phyloP scores from a whole-genome alignment of 2,888 invertebrate species.

The Dicyrtomina minuta region DNA sequence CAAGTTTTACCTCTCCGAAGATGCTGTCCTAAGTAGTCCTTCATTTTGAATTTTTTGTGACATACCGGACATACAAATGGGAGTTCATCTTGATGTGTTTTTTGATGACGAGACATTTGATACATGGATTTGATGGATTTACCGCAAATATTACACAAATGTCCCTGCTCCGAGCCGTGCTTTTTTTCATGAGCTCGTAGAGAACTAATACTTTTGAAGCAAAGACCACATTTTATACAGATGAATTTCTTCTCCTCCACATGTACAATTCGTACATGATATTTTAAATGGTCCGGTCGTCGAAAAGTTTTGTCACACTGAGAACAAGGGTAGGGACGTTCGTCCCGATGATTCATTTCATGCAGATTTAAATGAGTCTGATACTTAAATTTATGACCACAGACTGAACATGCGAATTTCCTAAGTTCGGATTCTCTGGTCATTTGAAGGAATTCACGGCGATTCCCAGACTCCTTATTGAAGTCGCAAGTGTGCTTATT shows the following conservation, averaged over 20 bases:
- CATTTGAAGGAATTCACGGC: constrained; percentile 16
- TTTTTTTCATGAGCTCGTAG: constrained; percentile 20
- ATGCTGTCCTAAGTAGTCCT: constrained; percentile 23
- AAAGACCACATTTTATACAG: constrained; percentile 15
- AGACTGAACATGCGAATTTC: constrained; percentile 15
- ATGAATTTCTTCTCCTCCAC: constrained; percentile 21
- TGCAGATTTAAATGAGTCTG: constrained; percentile 15
- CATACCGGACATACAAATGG: constrained; percentile 11
- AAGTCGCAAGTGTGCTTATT: constrained; percentile 25
- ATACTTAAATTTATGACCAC: constrained; percentile 15
- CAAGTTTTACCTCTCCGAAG: constrained; percentile 11
- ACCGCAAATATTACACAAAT: constrained; percentile 23
- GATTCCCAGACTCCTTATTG: constrained; percentile 17
- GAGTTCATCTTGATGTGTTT: constrained; percentile 20
- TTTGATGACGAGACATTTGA: constrained; percentile 21
- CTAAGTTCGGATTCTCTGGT: constrained; percentile 9
- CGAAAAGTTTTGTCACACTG: constrained; percentile 22
- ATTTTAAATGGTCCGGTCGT: constrained; percentile 22
- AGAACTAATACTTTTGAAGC: constrained; percentile 10
- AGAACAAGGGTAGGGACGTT: constrained; percentile 13
- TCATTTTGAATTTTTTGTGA: constrained; percentile 17
- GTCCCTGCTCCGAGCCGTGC: constrained; percentile 11
- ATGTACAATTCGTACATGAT: constrained; percentile 21
- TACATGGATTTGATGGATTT: constrained; percentile 9
- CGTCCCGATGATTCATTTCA: constrained; percentile 22